Percentiles rank a stretch among this genome's conserved stretches.
phyloP scores from a whole-genome alignment of 2,888 invertebrate species.

The Tuta absoluta region DNA sequence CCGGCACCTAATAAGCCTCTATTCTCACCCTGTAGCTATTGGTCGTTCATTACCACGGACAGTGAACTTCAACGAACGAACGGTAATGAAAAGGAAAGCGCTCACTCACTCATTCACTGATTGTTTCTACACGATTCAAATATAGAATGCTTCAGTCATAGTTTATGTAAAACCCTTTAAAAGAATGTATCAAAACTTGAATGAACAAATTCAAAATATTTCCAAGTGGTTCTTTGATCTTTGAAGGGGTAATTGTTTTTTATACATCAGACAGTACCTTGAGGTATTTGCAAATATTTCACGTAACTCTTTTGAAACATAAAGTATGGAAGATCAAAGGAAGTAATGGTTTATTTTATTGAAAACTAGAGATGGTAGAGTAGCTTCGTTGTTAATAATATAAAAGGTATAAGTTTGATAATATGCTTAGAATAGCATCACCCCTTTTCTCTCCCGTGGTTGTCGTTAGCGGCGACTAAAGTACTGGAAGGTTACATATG shows the following conservation, averaged over 20 bases:
- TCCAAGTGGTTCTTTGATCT: background rate
- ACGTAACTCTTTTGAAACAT: background rate
- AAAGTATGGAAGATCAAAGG: background rate
- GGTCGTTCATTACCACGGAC: background rate
- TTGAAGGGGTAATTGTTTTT: background rate
- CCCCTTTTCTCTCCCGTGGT: too few relatives aligned
- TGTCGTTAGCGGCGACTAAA: too few relatives aligned
- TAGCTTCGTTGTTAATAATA: too few relatives aligned
- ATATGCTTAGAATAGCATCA: too few relatives aligned
- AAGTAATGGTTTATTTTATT: background rate
- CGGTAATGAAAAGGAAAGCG: conserved; percentile 3
- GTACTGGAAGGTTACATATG: too few relatives aligned
- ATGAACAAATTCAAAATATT: conserved; percentile 10
- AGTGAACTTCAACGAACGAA: background rate
- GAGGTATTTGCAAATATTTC: background rate
- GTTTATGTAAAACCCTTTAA: background rate
- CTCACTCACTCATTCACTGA: conserved; percentile 5
- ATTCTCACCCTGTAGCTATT: background rate
- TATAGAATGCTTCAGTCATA: background rate
- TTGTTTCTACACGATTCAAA: background rate
- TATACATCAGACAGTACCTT: background rate
- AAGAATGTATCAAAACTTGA: background rate
- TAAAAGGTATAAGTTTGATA: too few relatives aligned
- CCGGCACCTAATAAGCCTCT: too few relatives aligned
- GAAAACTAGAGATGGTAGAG: background rate